These are phyloP conservation scores for Phasia obesa DNA, from an alignment of 2,888 invertebrate species.

Conservation along the genomic window DNA sequence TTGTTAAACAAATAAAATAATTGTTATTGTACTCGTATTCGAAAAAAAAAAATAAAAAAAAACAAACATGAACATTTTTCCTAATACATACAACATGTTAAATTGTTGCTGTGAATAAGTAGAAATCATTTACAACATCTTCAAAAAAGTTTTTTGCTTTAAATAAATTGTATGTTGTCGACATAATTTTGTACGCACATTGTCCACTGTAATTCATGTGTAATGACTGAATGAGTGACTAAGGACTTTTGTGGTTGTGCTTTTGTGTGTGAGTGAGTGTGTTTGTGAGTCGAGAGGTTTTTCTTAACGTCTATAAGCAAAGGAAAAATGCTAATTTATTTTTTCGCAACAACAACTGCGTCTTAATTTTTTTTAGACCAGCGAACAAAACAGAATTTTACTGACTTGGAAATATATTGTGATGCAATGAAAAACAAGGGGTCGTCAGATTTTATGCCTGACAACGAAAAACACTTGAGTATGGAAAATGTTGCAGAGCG, in stretches of 20 bases:
- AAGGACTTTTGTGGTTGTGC: neutral
- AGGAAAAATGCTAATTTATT: constrained; percentile 60
- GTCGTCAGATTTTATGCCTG: constrained; percentile 14
- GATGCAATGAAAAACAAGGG: neutral
- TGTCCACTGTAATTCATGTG: constrained; percentile 70
- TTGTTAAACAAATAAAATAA: constrained; percentile 68
- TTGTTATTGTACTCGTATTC: constrained; percentile 49
- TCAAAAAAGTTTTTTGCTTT: no score
- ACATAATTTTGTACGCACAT: constrained; percentile 70
- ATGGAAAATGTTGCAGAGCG: constrained; percentile 38
- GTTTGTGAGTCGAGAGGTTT: constrained; percentile 8
- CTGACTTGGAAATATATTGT: constrained; percentile 14
- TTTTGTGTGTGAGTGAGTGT: constrained; percentile 2
- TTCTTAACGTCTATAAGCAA: constrained; percentile 5
- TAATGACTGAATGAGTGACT: constrained; percentile 48
- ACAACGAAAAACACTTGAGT: constrained; percentile 31
- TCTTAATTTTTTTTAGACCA: neutral
- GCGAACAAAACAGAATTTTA: constrained; percentile 24
- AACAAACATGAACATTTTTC: constrained; percentile 1
- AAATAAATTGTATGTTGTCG: constrained; percentile 52
- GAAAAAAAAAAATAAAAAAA: neutral
- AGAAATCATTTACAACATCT: neutral
- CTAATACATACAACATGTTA: constrained; percentile 14
- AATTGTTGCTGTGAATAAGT: constrained; percentile 11
- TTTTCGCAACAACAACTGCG: neutral